These are phyloP conservation scores for Podilymbus podiceps DNA, from an alignment of 2,113 vertebrate genomes.

Conservation along the genomic window DNA sequence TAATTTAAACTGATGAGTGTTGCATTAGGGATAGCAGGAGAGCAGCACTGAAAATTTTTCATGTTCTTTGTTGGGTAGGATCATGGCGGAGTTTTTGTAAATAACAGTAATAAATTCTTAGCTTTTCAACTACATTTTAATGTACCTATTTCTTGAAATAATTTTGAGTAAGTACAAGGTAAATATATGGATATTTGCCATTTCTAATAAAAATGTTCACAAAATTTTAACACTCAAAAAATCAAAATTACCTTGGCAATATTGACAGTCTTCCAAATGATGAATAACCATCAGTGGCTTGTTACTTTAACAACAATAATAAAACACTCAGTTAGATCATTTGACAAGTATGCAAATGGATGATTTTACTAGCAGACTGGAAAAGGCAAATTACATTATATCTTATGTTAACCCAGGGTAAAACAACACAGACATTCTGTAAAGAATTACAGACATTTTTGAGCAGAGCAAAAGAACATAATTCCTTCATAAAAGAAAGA, in stretches of 20 bases:
- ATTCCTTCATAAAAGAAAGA: not conserved
- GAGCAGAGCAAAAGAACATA: not conserved
- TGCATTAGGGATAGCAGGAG: not conserved
- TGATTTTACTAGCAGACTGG: not conserved
- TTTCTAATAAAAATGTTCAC: not conserved
- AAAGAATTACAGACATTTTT: not conserved
- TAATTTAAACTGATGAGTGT: not conserved
- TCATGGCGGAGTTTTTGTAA: not conserved
- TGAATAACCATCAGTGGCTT: conserved; percentile 90
- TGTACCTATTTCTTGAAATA: not conserved
- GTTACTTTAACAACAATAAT: conserved; percentile 72
- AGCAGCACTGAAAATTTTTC: not conserved
- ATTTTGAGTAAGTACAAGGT: not conserved
- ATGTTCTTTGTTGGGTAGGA: not conserved
- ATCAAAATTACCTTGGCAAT: conserved; percentile 80
- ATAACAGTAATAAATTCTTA: not conserved
- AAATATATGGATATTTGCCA: not conserved
- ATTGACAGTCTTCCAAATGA: conserved; percentile 82
- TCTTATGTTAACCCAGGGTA: not conserved
- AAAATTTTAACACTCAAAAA: not conserved
- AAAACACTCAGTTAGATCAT: conserved; percentile 16
- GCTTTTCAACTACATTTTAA: not conserved
- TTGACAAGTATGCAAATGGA: not conserved
- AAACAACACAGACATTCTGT: not conserved
- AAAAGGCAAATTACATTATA: not conserved